These are phyloP conservation scores for Hippoglossus stenolepis DNA, from an alignment of 2,113 vertebrate species.

Conservation along the genomic window DNA sequence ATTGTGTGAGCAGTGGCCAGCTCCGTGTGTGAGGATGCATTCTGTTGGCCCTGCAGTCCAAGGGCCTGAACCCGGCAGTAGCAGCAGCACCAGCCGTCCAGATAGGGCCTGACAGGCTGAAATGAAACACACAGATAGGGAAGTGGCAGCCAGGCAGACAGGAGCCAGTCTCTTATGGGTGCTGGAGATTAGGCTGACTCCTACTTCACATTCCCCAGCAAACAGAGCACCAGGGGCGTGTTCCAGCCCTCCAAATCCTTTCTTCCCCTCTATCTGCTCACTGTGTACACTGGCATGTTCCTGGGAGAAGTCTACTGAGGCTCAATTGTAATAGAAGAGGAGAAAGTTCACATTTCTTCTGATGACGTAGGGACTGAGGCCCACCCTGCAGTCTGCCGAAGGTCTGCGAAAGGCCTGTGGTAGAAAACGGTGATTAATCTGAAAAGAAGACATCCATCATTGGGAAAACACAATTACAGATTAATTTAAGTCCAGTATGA, in stretches of 20 bases:
- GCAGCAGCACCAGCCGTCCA: slow-evolving; percentile 69
- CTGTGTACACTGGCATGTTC: slow-evolving; percentile 4
- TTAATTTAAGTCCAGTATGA: neutral
- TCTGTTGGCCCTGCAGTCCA: slow-evolving; percentile 7
- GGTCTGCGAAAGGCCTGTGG: neutral
- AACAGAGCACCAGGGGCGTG: slow-evolving; percentile 65
- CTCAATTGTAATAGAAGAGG: neutral
- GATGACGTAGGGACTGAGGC: neutral
- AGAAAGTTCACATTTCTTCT: slow-evolving; percentile 26
- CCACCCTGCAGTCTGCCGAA: slow-evolving; percentile 2
- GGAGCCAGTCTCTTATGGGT: slow-evolving; percentile 86
- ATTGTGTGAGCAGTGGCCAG: neutral
- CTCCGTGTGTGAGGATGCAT: neutral
- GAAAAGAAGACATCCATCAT: slow-evolving; percentile 1
- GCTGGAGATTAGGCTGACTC: slow-evolving; percentile 90
- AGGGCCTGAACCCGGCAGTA: slow-evolving; percentile 25
- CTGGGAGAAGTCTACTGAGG: slow-evolving; percentile 27
- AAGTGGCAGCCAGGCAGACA: slow-evolving; percentile 89
- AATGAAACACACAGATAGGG: slow-evolving; percentile 91
- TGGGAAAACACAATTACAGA: neutral
- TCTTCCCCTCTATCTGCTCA: slow-evolving; percentile 35
- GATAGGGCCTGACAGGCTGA: slow-evolving; percentile 90
- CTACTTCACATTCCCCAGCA: slow-evolving; percentile 87
- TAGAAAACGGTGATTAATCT: neutral
- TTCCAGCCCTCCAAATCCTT: slow-evolving; percentile 16